These are phyloP conservation scores for Lysandra coridon DNA, from an alignment of 2,888 invertebrate genomes.

Conservation along the genomic window DNA sequence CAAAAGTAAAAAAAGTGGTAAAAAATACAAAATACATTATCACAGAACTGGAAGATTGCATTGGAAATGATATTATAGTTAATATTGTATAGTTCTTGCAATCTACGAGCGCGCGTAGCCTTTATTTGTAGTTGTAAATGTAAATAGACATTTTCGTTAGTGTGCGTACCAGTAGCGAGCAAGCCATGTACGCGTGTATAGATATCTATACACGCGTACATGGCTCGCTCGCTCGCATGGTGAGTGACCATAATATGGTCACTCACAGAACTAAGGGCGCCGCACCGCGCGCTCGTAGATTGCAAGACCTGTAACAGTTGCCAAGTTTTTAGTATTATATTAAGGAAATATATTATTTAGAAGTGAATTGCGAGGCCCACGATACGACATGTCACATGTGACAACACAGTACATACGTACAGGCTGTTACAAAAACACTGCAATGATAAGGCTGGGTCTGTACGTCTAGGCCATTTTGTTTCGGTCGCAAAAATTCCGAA, in stretches of 20 bases:
- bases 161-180: no score
- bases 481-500: no score
- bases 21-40: conserved; percentile 29
- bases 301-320: not conserved
- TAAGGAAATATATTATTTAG: not conserved
- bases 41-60: conserved; percentile 31
- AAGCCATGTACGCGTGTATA: no score
- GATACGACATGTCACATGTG: not conserved
- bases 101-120: no score
- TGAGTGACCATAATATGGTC: no score
- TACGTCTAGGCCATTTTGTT: no score
- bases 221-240: no score
- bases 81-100: not conserved
- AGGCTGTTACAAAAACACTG: not conserved
- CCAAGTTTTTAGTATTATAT: not conserved
- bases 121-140: no score
- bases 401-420: not conserved
- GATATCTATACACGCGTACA: no score
- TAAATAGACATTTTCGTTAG: no score
- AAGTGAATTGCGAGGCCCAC: not conserved
- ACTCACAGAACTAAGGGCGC: no score
- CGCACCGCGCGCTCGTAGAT: no score
- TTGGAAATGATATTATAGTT: conserved; percentile 17
- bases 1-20: conserved; percentile 29
- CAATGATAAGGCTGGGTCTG: not conserved